Evolutionary conservation across 2,113 vertebrate species (phyloP).

Genomic region (Alouatta palliata): DNA sequence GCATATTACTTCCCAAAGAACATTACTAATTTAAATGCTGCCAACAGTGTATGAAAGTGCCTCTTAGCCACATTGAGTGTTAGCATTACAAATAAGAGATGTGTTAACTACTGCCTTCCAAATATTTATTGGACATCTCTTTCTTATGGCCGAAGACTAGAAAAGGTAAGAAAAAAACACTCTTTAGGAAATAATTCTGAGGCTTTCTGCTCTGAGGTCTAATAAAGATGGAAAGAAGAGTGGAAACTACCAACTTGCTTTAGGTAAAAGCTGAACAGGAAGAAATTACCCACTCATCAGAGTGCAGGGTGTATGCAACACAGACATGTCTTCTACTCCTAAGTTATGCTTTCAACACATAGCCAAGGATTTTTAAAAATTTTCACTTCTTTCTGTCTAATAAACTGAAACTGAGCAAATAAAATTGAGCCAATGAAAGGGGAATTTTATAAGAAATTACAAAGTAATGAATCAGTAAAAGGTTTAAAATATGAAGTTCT

Average conservation of each 20-base stretch:
- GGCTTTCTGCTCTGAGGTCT: background rate
- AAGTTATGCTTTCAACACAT: background rate
- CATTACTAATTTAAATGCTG: background rate
- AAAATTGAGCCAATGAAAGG: background rate
- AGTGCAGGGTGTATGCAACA: accelerated
- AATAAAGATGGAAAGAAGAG: background rate
- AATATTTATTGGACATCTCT: background rate
- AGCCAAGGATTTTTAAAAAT: background rate
- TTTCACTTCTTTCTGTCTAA: conserved; percentile 1
- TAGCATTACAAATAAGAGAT: background rate
- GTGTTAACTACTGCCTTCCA: background rate
- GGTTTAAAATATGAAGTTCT: background rate
- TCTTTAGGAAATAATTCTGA: background rate
- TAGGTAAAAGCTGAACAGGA: background rate
- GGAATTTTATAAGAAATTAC: background rate
- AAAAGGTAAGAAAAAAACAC: background rate
- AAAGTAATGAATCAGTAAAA: background rate
- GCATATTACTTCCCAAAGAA: background rate
- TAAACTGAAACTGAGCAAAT: conserved; percentile 6
- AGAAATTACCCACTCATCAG: background rate
- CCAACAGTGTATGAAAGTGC: background rate
- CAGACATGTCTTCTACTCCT: background rate
- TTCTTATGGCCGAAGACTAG: background rate
- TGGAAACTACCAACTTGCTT: background rate
- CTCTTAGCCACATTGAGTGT: background rate